A percentile compares a stretch with the other conserved stretches of the same genome.
phyloP scores from a whole-genome alignment of 2,888 invertebrate genomes.

The Hypsopygia costalis region DNA sequence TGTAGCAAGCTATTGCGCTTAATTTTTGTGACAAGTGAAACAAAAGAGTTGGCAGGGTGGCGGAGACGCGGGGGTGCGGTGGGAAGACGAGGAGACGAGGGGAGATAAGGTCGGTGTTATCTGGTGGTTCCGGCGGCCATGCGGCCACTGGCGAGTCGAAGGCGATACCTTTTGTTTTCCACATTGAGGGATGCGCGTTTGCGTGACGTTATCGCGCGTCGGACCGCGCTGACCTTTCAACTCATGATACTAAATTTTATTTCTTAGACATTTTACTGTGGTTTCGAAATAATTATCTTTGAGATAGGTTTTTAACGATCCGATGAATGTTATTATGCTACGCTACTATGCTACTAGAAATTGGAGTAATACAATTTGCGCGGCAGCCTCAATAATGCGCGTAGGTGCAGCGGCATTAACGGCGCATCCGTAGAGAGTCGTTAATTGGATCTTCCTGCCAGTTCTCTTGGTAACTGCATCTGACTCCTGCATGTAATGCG shows the following conservation, averaged over 20 bases:
- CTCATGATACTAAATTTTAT: conserved; percentile 69
- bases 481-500: conserved; percentile 22
- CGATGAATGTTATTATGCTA: neutral
- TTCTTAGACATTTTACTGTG: conserved; percentile 60
- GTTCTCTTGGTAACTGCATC: conserved; percentile 32
- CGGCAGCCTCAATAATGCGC: conserved; percentile 35
- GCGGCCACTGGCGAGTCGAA: conserved; percentile 73
- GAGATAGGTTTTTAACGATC: conserved; percentile 34
- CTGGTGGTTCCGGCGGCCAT: conserved; percentile 58
- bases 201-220: conserved; percentile 75
- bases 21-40: conserved; percentile 81
- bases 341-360: no score
- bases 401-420: conserved; percentile 22
- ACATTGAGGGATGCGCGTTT: conserved; percentile 73
- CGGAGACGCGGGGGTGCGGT: conserved; percentile 37
- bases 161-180: conserved; percentile 76
- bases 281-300: conserved; percentile 46
- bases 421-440: conserved; percentile 25
- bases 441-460: conserved; percentile 46
- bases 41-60: conserved; percentile 74
- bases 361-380: conserved; percentile 34
- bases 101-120: conserved; percentile 74
- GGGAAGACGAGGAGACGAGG: conserved; percentile 33
- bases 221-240: conserved; percentile 66
- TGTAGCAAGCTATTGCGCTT: conserved; percentile 79